Conservation (phyloP, 2,888 invertebrate species). For the Oscheius myriophilus region DNA sequence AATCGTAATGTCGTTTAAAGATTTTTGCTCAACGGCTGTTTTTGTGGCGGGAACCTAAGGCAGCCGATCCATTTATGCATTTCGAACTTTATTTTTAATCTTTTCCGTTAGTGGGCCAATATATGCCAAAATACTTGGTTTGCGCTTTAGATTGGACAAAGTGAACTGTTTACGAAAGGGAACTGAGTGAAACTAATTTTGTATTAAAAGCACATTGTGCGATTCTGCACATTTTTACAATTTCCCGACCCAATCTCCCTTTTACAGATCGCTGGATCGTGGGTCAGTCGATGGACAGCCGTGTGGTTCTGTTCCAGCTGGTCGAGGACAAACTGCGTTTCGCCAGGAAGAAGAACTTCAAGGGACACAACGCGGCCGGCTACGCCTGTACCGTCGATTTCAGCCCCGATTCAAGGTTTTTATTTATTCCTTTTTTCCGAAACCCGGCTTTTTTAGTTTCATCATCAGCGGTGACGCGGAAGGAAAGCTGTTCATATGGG, state of each 20-base stretch:
- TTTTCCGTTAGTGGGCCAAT: no score
- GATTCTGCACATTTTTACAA: neutral
- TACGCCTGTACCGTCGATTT: slow-evolving; percentile 97
- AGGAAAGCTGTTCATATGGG: slow-evolving; percentile 98
- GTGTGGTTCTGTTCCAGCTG: slow-evolving; percentile 95
- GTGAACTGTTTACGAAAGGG: no score
- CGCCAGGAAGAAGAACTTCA: slow-evolving; percentile 94
- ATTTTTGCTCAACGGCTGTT: no score
- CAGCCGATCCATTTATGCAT: no score
- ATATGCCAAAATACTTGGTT: no score
- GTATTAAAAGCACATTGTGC: no score
- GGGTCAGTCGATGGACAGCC: slow-evolving; percentile 99
- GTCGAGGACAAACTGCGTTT: slow-evolving; percentile 91
- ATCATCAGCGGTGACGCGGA: slow-evolving; percentile 97
- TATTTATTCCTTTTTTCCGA: neutral
- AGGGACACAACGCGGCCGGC: slow-evolving; percentile 98
- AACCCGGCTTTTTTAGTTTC: slow-evolving; percentile 78
- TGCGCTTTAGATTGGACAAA: no score
- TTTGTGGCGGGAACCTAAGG: no score
- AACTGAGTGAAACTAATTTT: no score
- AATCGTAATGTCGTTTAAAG: no score
- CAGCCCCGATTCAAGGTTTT: slow-evolving; percentile 95
- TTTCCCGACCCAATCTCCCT: slow-evolving; percentile 10
- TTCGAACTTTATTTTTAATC: no score
- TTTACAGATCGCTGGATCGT: slow-evolving; percentile 90